phyloP scores from a whole-genome alignment of 2,888 invertebrate species.

The Tromatobia lineatoria region DNA sequence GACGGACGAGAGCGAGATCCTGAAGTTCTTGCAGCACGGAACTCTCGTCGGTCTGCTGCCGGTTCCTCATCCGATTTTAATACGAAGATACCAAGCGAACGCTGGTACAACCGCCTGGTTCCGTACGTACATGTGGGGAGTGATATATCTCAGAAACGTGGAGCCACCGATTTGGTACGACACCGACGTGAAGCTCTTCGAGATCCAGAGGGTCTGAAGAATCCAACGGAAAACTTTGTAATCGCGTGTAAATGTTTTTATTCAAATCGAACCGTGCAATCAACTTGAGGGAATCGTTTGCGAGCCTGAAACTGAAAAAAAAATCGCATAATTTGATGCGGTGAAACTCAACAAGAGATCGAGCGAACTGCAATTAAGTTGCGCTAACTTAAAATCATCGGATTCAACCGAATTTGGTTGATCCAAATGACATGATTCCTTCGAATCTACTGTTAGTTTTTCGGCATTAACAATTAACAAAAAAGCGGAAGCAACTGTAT shows the following conservation, averaged over 20 bases:
- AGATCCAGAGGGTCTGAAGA: constrained; percentile 96
- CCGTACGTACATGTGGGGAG: constrained; percentile 99
- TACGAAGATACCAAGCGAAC: constrained; percentile 99
- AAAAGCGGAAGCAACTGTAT: not conserved
- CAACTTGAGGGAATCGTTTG: constrained; percentile 22
- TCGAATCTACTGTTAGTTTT: too few species aligned
- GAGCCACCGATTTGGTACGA: constrained; percentile 99
- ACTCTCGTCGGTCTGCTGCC: constrained; percentile 98
- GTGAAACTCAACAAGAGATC: too few species aligned
- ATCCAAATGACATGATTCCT: too few species aligned
- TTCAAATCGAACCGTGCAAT: constrained; percentile 39
- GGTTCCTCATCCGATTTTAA: constrained; percentile 99
- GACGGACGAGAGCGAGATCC: constrained; percentile 99
- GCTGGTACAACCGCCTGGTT: constrained; percentile 99
- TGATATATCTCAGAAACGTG: constrained; percentile 98
- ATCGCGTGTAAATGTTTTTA: constrained; percentile 55
- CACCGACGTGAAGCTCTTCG: constrained; percentile 99
- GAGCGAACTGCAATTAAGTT: too few species aligned
- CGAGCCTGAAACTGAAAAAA: not conserved
- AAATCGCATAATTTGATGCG: not conserved
- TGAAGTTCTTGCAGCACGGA: constrained; percentile 99
- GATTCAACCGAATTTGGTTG: too few species aligned
- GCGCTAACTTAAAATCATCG: too few species aligned
- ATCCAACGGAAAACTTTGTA: constrained; percentile 14
- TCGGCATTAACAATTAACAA: not conserved